Evolutionary conservation across 64 coral and sea anemone species (phyloP).

Genomic region (Stichodactyla mertensii): DNA sequence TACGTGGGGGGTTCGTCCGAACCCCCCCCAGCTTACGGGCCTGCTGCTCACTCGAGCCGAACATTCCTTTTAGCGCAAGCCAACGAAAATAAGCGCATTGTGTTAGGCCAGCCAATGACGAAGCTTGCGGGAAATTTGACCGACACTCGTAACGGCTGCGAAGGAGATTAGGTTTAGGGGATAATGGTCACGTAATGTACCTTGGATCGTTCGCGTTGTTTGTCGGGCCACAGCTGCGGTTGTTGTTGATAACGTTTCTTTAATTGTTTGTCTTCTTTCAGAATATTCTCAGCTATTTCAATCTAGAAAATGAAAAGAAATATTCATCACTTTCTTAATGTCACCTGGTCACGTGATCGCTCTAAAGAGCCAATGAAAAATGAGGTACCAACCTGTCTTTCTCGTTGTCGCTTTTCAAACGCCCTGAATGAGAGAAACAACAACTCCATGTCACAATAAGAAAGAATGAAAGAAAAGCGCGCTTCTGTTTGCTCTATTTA

Average conservation of each 20-base stretch:
- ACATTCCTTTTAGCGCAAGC: too few species aligned
- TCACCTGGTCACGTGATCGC: not conserved
- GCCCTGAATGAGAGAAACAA: not conserved
- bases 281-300: conserved; percentile 73
- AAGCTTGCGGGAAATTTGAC: too few species aligned
- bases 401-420: conserved; percentile 53
- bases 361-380: not conserved
- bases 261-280: conserved; percentile 62
- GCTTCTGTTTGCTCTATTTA: not conserved
- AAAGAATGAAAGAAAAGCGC: not conserved
- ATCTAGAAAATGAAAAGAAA: conserved; percentile 35
- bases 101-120: too few species aligned
- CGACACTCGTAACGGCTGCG: too few species aligned
- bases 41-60: too few species aligned
- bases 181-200: not conserved
- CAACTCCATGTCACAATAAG: not conserved
- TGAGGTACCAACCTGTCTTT: conserved; percentile 29
- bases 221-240: conserved; percentile 75
- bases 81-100: too few species aligned
- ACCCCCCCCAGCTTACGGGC: too few species aligned
- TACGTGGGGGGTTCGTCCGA: too few species aligned
- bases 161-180: too few species aligned
- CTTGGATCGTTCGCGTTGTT: conserved; percentile 66
- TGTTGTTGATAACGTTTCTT: conserved; percentile 85
- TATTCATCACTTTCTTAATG: not conserved